Conservation (phyloP, 2,797 vertebrate species). For the Ceryle rudis region DNA sequence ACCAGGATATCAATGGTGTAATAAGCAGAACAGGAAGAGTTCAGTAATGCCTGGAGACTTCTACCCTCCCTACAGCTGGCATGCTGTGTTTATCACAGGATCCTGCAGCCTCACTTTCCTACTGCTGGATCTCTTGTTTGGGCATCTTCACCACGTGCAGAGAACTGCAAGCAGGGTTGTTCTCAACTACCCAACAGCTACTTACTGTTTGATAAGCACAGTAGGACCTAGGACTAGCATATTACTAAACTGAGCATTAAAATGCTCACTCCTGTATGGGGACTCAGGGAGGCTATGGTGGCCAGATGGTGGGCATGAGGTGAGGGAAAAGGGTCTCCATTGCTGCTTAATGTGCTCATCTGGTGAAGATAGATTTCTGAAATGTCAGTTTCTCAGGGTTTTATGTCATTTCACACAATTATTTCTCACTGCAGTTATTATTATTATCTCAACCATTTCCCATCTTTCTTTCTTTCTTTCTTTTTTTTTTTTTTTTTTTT, state of each 20-base stretch:
- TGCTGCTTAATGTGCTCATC: not conserved
- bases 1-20: not conserved
- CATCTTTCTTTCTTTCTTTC: too few relatives aligned
- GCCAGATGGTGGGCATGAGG: rapidly evolving
- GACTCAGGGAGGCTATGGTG: too few relatives aligned
- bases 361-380: not conserved
- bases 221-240: not conserved
- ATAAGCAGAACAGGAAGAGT: not conserved
- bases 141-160: not conserved
- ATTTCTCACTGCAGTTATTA: not conserved
- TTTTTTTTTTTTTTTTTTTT: too few relatives aligned
- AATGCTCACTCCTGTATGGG: not conserved
- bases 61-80: not conserved
- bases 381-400: not conserved
- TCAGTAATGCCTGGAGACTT: not conserved
- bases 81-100: not conserved
- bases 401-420: not conserved
- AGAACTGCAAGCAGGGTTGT: not conserved
- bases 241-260: not conserved
- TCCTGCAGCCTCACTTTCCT: not conserved
- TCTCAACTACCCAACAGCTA: not conserved
- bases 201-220: rapidly evolving
- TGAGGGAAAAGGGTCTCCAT: not conserved
- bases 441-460: not conserved
- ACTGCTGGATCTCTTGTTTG: not conserved